phyloP scores from a whole-genome alignment of 92 coral and sea anemone species.

The Plumapathes pennacea region DNA sequence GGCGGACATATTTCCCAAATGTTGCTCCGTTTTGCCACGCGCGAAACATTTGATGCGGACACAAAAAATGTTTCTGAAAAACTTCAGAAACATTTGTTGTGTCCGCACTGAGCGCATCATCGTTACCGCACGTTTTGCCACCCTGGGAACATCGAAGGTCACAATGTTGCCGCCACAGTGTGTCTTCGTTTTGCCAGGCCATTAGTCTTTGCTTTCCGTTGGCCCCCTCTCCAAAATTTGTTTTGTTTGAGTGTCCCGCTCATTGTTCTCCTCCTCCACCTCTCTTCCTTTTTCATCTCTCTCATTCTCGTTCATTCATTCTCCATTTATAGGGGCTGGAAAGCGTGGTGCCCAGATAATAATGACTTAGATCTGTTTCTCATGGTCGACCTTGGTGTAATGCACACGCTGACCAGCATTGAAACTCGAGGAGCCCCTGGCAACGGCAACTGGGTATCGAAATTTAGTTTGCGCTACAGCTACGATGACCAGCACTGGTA shows the following conservation, averaged over 20 bases:
- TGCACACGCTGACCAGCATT: constrained; percentile 64
- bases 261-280: not conserved
- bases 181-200: too few relatives aligned
- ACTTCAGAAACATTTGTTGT: too few relatives aligned
- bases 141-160: too few relatives aligned
- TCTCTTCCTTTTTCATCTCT: not conserved
- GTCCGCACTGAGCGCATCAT: too few relatives aligned
- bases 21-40: too few relatives aligned
- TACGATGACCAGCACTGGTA: constrained; percentile 70
- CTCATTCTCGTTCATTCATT: not conserved
- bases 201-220: not conserved
- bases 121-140: too few relatives aligned
- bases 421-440: constrained; percentile 43
- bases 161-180: too few relatives aligned
- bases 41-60: too few relatives aligned
- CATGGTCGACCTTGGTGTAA: constrained; percentile 70
- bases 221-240: not conserved
- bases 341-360: constrained; percentile 73
- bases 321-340: too few relatives aligned
- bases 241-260: not conserved
- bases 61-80: too few relatives aligned
- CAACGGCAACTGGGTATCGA: constrained; percentile 6
- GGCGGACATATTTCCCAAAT: too few relatives aligned
- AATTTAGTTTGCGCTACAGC: constrained; percentile 62
- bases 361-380: constrained; percentile 43